Evolutionary conservation across 1,140 invertebrate genomes (phyloP), one percentile per base, ranked within the genome.

Genomic region (Araneus ventricosus): DNA sequence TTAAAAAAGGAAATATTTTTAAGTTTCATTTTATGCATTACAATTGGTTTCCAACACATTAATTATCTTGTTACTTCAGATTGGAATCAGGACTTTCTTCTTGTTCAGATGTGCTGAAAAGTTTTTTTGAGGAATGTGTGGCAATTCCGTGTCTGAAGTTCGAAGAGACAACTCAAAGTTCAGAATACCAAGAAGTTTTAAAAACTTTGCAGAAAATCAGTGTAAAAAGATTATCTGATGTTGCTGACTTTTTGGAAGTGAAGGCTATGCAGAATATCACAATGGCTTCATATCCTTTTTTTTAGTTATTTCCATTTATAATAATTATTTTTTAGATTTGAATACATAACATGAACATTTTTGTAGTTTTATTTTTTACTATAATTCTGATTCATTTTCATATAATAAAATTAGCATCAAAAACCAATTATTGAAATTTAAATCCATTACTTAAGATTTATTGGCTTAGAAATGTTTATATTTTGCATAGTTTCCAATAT

Each of bases 211-310:
- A 93, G 57, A 90, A 79, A 87, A 20, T 90, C 4, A 45, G 45
- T 34, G 27, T 75, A 2, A 90, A 34, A 41, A 95, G 96, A 70
- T 93, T 97, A 1, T 95, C 95, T 17, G 96, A 97, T 94, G 97
- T 96, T 93, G 96, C 95, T 7, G 97, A 97, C 92, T 98, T 97
- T 94, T 95, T 98, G 1, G 96, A 97, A 94, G 97, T 97, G 0
- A 98, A 98, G 94, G 97, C 97, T 0, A 95, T 97, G 22, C 96
- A 97, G 80, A 98, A 98, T 94, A 97, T 98, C 93, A 97, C 97
- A 0, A 96, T 98, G 94, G 97, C 97, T 96, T 97, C 97, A 96
- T 97, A 97, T 97, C 97, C 97, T 97, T 97, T 96, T n/a, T 95
- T 89, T 93, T 94, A 52, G 45, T 17, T 52, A 45, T 52, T 97